Evolutionary conservation across 2,113 vertebrate genomes (phyloP), one percentile per base, ranked within the genome.

Genomic region (Microcebus griseorufus): DNA sequence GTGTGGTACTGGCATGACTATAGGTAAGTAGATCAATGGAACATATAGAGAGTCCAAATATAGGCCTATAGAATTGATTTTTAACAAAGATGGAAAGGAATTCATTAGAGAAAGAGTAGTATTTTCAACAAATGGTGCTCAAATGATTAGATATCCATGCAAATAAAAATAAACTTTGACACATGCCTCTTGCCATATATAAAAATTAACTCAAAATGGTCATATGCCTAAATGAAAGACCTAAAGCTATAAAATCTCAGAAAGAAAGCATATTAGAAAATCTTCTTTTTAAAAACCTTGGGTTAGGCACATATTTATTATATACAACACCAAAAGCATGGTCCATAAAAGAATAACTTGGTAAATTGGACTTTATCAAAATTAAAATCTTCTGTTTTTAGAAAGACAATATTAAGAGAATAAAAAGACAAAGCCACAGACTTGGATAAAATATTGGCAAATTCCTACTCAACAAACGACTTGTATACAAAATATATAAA

Each of bases 21-120:
- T n/a, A 78, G 65, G 79, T 92, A 96, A 95, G 82, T 29, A 96
- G 55, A 95, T 92, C 82, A 96, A 53, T 86, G 37, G 60, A 92
- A 94, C 51, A 88, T 72, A 37, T 51, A 92, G 25, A 95, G 67
- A 86, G 64, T 86, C 37, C 67, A 95, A 94, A 94, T 78, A 72
- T 60, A 94, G 88, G 18, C 42, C 29, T 32, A 75, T 18, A 72
- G 76, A 90, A 95, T 62, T 96, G 45, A 83, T 88, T 88, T 96
- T 91, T 90, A 5, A 89, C 18, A 91, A 91, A 84, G 32, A 83
- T 32, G 55, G 18, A 88, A 45, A 94, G 69, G 55, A 27, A 42
- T 88, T 95, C 37, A 93, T 90, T 90, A 91, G 20, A 75, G 20
- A 79, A 93, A 94, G 27, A 23, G 67, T 27, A 88, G 55, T 39